Percentiles rank a stretch among this genome's conserved stretches.
These are phyloP conservation scores for Miniopterus natalensis DNA, from an alignment of 2,113 vertebrate genomes.

Conservation along the genomic window DNA sequence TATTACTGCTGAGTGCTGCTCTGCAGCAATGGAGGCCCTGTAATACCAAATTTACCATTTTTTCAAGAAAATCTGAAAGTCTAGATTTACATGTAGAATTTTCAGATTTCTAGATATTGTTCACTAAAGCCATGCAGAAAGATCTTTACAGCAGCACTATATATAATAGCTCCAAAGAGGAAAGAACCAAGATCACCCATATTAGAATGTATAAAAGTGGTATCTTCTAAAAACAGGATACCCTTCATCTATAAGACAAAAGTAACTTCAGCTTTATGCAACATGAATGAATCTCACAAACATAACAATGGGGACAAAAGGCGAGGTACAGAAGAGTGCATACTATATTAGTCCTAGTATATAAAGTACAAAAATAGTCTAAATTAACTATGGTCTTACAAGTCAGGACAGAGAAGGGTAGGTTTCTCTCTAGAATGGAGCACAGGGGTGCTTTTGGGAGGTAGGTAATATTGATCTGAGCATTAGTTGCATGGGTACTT, in stretches of 20 bases:
- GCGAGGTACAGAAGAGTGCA: neutral
- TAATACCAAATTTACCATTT: neutral
- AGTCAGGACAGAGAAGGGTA: neutral
- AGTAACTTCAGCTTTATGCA: neutral
- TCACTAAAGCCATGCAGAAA: neutral
- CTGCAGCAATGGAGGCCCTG: neutral
- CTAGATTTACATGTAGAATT: neutral
- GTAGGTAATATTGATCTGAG: neutral
- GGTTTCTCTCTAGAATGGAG: neutral
- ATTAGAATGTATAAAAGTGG: neutral
- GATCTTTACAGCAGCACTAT: neutral
- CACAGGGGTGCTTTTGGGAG: neutral
- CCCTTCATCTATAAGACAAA: neutral
- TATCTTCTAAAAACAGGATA: slow-evolving; percentile 13
- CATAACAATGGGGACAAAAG: neutral
- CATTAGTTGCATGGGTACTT: neutral
- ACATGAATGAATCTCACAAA: slow-evolving; percentile 36
- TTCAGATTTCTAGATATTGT: neutral
- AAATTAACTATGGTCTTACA: slow-evolving; percentile 5
- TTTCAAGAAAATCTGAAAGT: neutral
- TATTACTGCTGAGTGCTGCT: neutral
- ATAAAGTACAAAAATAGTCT: neutral
- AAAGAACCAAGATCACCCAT: neutral
- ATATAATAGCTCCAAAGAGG: neutral
- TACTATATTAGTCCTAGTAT: neutral